Percentiles rank a stretch among this genome's conserved stretches.
phyloP scores from a whole-genome alignment of 2,888 invertebrate species.

The Andrena fulva region DNA sequence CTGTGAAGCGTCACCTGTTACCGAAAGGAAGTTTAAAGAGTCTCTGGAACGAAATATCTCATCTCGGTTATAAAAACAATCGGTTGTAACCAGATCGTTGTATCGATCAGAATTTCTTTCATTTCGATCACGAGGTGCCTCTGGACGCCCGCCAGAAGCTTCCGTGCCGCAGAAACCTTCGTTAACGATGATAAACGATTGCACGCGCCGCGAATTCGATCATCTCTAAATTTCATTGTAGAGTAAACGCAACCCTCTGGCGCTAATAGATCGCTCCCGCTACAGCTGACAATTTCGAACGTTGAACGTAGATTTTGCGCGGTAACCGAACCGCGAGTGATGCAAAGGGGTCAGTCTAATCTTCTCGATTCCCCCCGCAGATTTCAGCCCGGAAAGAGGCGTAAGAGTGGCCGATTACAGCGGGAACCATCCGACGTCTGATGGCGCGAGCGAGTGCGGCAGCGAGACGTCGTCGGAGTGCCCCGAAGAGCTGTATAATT shows the following conservation, averaged over 20 bases:
- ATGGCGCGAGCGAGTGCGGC: slow-evolving; percentile 83
- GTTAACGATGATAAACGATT: slow-evolving; percentile 52
- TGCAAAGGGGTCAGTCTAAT: background rate
- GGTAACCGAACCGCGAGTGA: background rate
- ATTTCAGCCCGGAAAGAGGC: slow-evolving; percentile 79
- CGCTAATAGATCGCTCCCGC: background rate
- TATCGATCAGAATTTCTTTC: slow-evolving; percentile 44
- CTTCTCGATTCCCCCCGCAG: slow-evolving; percentile 61
- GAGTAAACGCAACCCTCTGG: background rate
- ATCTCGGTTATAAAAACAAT: background rate
- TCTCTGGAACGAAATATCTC: background rate
- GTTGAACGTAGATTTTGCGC: background rate
- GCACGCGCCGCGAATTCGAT: slow-evolving; percentile 31
- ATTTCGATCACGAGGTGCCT: slow-evolving; percentile 43
- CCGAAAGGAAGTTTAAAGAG: too few relatives aligned
- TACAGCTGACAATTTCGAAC: background rate
- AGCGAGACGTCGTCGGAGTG: slow-evolving; percentile 83
- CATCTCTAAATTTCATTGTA: slow-evolving; percentile 26
- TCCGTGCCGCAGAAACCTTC: slow-evolving; percentile 34
- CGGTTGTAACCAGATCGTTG: slow-evolving; percentile 17
- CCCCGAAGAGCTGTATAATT: slow-evolving; percentile 90
- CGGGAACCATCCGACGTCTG: slow-evolving; percentile 81
- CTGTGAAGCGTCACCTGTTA: background rate
- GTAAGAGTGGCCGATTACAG: slow-evolving; percentile 80
- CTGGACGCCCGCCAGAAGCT: slow-evolving; percentile 53